These are phyloP conservation scores for Linyphia triangularis DNA, from an alignment of 2,888 invertebrate genomes.

Conservation along the genomic window DNA sequence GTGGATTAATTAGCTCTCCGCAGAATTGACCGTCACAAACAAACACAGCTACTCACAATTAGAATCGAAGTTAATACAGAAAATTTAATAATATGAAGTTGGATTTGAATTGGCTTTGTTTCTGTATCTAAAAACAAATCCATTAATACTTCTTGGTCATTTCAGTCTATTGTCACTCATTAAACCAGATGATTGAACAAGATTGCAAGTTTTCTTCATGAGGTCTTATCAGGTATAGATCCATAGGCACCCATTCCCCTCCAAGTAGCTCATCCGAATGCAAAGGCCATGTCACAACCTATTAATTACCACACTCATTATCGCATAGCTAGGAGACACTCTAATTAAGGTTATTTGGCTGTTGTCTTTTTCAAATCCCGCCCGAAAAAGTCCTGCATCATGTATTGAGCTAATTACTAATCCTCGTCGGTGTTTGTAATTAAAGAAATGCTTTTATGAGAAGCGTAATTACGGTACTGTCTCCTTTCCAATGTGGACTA, in stretches of 20 bases:
- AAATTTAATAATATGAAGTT: too few relatives aligned
- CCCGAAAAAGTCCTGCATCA: conserved; percentile 52
- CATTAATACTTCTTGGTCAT: background rate
- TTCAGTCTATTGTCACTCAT: conserved; percentile 24
- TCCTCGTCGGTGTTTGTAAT: conserved; percentile 37
- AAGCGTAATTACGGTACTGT: conserved; percentile 41
- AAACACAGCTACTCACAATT: too few relatives aligned
- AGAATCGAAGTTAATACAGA: conserved; percentile 13
- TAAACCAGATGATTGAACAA: too few relatives aligned
- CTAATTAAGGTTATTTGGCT: conserved; percentile 63
- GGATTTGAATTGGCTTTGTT: too few relatives aligned
- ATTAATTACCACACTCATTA: conserved; percentile 70
- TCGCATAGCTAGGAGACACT: conserved; percentile 67
- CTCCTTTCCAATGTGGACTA: background rate
- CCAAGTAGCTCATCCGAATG: conserved; percentile 41
- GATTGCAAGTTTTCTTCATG: too few relatives aligned
- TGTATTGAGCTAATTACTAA: conserved; percentile 59
- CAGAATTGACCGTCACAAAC: too few relatives aligned
- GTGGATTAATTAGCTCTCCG: conserved; percentile 3
- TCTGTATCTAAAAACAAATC: background rate
- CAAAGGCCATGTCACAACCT: conserved; percentile 46
- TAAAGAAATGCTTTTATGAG: conserved; percentile 51
- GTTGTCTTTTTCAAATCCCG: conserved; percentile 45
- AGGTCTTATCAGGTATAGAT: background rate
- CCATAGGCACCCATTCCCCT: background rate